Evolutionary conservation across 2,113 vertebrate species (phyloP).

Genomic region (Trochalopteron elliotii): DNA sequence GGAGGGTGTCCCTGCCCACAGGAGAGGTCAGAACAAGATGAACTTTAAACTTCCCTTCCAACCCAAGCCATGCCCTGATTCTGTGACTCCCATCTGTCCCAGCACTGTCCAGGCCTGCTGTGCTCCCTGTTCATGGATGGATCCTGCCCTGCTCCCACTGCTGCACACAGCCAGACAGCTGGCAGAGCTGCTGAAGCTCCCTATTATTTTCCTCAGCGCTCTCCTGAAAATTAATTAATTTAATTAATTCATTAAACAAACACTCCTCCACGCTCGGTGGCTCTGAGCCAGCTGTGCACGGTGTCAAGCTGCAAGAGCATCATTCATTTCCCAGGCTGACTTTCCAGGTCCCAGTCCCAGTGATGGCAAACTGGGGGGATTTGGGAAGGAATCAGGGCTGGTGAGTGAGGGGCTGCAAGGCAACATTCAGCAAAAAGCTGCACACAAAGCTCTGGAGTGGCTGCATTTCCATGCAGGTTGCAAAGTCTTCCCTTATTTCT

Average conservation of each 20-base stretch:
- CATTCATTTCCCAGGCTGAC: background rate
- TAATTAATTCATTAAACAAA: constrained; percentile 46
- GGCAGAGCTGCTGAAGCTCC: background rate
- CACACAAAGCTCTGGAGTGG: background rate
- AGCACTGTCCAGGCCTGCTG: accelerated
- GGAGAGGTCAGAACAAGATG: background rate
- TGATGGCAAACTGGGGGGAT: background rate
- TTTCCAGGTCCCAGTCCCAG: background rate
- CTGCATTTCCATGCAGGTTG: background rate
- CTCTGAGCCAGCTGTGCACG: background rate
- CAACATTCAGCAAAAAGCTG: background rate
- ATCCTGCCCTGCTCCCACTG: background rate
- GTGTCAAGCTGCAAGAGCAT: background rate
- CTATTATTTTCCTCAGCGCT: background rate
- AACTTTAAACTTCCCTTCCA: background rate
- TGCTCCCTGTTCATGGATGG: accelerated
- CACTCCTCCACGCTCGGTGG: background rate
- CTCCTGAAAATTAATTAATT: constrained; percentile 38
- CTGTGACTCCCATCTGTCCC: background rate
- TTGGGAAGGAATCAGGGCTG: background rate
- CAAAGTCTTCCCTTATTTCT: background rate
- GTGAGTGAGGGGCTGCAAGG: accelerated
- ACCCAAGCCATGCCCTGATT: background rate
- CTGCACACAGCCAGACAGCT: background rate
- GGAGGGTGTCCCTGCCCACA: accelerated